Conservation (phyloP, 2,113 vertebrate genomes). For the Irena cyanogastra region DNA sequence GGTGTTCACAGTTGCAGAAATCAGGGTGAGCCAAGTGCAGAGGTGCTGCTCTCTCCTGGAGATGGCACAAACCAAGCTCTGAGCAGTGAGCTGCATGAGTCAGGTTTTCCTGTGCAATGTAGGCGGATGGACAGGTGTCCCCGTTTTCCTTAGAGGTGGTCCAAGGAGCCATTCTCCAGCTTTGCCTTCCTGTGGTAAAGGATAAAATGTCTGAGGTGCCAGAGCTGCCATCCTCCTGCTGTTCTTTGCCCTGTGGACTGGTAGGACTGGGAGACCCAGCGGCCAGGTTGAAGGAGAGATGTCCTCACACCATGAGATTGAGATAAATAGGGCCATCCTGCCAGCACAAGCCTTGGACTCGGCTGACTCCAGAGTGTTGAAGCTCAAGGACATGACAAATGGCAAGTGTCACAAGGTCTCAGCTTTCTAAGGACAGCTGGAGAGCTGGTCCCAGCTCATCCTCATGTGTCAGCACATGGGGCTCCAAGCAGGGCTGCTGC, state of each 20-base stretch:
- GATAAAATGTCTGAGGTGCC: background rate
- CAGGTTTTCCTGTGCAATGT: background rate
- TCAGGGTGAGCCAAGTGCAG: background rate
- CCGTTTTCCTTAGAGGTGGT: background rate
- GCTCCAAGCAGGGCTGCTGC: background rate
- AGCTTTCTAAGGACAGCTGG: background rate
- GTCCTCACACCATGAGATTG: background rate
- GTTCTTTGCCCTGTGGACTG: background rate
- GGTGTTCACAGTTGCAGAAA: background rate
- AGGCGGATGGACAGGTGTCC: background rate
- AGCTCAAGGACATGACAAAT: background rate
- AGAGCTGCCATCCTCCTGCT: background rate
- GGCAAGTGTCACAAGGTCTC: background rate
- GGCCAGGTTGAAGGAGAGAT: background rate
- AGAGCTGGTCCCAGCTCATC: background rate
- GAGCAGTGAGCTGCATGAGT: background rate
- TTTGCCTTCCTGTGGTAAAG: background rate
- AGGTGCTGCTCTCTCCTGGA: background rate
- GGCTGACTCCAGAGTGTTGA: background rate
- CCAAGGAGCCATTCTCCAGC: background rate
- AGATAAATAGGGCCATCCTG: background rate
- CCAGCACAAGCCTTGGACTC: background rate
- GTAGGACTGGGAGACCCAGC: background rate
- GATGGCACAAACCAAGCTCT: background rate
- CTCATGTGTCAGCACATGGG: background rate